Base-by-base conservation (phyloP, 2,113 vertebrate species). In the Toxostoma redivivum region DNA sequence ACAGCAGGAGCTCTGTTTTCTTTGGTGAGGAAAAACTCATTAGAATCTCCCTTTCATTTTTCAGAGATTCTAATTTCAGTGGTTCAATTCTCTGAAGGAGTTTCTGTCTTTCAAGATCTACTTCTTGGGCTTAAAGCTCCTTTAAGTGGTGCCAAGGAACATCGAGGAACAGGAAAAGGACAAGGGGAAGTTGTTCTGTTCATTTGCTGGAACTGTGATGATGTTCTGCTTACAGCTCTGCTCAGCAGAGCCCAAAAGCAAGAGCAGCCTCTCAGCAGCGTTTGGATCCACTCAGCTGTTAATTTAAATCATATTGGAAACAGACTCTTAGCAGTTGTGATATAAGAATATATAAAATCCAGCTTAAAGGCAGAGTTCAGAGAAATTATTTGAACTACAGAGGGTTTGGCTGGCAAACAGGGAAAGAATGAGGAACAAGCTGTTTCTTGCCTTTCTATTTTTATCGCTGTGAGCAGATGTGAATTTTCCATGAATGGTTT, bases 61-160 rank as follows among this genome's bases (percentile, higher is more conserved):
- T 94, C 82, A 92, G 95, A 91, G 54, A 88, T 93, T 90, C 87
- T 70, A 12, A 93, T 97, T 97, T 89, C 80, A 92, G 92, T 48
- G 45, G 31, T 47, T 56, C 93, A 81, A 89, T 57, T 69, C 78
- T 92, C 94, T 96, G 42, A 80, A 88, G 91, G 91, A 91, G 71
- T 38, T 89, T 73, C 86, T 96, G 94, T 92, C 91, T 96, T 96
- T 96, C 73, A 88, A 83, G 89, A 86, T 91, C 81, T 73, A 44
- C 81, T 97, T 62, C 56, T 58, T 93, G 88, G 12, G 38, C 90
- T 96, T 70, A 88, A 97, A 94, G 23, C 30, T 51, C 35, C 90
- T 96, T 86, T 72, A 97, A 96, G 72, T 62, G n/a, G 45, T 93
- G 94, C 91, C 93, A 97, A 82, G 77, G 51, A 70, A 30, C 40